Conservation (phyloP, 2,113 vertebrate genomes). For the Podocnemis expansa region DNA sequence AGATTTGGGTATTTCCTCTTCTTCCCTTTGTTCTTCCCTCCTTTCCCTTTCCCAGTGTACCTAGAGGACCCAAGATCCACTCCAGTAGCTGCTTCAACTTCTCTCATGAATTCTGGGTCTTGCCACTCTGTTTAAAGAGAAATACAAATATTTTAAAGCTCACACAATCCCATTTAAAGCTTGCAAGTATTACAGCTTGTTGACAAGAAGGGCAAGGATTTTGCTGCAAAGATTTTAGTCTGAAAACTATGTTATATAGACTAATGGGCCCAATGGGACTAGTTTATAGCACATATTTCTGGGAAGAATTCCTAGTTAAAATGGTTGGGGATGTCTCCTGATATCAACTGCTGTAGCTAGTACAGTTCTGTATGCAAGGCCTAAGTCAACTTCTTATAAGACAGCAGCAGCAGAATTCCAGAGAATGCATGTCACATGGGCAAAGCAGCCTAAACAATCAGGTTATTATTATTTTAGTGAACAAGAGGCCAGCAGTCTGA, state of each 20-base stretch:
- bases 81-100: slow-evolving; percentile 90
- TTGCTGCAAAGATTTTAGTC: background rate
- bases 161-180: background rate
- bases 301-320: background rate
- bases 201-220: fast-evolving
- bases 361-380: background rate
- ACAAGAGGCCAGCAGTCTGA: background rate
- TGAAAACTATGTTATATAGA: background rate
- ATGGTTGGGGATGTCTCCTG: background rate
- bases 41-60: slow-evolving; percentile 69
- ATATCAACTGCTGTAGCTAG: background rate
- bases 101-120: slow-evolving; percentile 90
- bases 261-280: background rate
- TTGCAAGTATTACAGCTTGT: background rate
- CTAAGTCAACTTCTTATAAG: background rate
- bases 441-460: background rate
- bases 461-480: background rate
- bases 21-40: slow-evolving; percentile 79
- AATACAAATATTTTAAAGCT: background rate
- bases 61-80: slow-evolving; percentile 88
- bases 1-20: slow-evolving; percentile 88
- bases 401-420: background rate
- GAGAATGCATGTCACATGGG: background rate
- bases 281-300: background rate
- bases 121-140: slow-evolving; percentile 83